Conservation (phyloP, 2,113 vertebrate species). For the Prietella phreatophila region DNA sequence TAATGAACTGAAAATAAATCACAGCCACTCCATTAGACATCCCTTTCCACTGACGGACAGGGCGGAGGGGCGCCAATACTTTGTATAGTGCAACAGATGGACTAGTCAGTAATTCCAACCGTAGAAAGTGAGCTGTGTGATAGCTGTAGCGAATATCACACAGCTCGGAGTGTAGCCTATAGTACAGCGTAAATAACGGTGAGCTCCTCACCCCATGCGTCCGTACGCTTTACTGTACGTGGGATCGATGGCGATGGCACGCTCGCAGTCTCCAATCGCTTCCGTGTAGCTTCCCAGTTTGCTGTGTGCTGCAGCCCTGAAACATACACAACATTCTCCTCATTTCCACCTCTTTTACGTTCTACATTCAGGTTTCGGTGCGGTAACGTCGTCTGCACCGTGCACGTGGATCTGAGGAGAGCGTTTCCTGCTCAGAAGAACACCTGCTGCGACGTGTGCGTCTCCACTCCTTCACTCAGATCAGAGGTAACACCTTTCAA, state of each 20-base stretch:
- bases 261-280: slow-evolving; percentile 89
- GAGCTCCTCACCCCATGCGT: slow-evolving; percentile 88
- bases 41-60: neutral
- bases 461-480: neutral
- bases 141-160: neutral
- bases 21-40: neutral
- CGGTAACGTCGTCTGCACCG: neutral
- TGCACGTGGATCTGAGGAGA: neutral
- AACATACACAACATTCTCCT: slow-evolving; percentile 26
- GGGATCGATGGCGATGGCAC: slow-evolving; percentile 90
- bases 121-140: neutral
- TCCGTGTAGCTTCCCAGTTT: slow-evolving; percentile 89
- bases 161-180: neutral
- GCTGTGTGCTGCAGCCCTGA: slow-evolving; percentile 93
- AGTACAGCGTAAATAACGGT: neutral
- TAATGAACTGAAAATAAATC: neutral
- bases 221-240: slow-evolving; percentile 97
- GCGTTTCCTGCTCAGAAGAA: neutral
- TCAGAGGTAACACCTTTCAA: too few species aligned
- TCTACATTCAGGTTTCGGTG: neutral
- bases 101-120: neutral
- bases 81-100: neutral
- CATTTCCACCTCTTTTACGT: neutral
- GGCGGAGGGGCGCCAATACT: neutral
- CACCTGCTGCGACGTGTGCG: neutral